Evolutionary conservation across 2,888 invertebrate species (phyloP).

Genomic region (Drosophila falleni): DNA sequence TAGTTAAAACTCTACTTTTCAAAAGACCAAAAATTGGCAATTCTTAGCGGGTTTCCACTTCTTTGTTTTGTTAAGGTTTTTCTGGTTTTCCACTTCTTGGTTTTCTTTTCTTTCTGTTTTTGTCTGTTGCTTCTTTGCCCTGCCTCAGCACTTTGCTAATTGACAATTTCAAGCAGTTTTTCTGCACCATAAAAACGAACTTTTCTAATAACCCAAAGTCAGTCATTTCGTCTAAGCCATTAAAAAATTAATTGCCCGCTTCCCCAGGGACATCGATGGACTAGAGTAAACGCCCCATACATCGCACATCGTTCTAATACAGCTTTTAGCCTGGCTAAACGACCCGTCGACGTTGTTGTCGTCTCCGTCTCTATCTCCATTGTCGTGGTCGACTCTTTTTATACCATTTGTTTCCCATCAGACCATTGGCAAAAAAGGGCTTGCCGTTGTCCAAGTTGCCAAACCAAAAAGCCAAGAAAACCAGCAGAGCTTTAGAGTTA

Average conservation of each 20-base stretch:
- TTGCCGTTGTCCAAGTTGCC: constrained; percentile 56
- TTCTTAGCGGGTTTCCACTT: constrained; percentile 44
- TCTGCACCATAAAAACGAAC: constrained; percentile 55
- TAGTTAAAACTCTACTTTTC: constrained; percentile 16
- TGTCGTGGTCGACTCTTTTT: constrained; percentile 25
- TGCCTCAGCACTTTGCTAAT: constrained; percentile 69
- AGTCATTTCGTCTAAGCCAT: constrained; percentile 76
- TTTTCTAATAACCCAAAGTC: constrained; percentile 72
- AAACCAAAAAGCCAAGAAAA: constrained; percentile 45
- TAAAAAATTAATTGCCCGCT: constrained; percentile 78
- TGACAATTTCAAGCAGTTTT: constrained; percentile 71
- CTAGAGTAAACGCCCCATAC: constrained; percentile 67
- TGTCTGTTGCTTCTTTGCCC: constrained; percentile 10
- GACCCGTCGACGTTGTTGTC: constrained; percentile 25
- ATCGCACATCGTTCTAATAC: constrained; percentile 70
- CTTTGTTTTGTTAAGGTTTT: not conserved
- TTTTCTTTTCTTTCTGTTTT: not conserved
- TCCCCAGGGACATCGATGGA: constrained; percentile 50
- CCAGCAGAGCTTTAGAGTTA: not conserved
- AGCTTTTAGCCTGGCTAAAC: constrained; percentile 68
- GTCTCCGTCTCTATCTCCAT: constrained; percentile 8
- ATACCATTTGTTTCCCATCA: constrained; percentile 61
- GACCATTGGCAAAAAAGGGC: constrained; percentile 61
- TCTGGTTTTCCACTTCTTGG: not conserved
- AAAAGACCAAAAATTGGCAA: constrained; percentile 43